Conservation (phyloP, 1,140 invertebrate genomes). For the Platorchestia sp. region DNA sequence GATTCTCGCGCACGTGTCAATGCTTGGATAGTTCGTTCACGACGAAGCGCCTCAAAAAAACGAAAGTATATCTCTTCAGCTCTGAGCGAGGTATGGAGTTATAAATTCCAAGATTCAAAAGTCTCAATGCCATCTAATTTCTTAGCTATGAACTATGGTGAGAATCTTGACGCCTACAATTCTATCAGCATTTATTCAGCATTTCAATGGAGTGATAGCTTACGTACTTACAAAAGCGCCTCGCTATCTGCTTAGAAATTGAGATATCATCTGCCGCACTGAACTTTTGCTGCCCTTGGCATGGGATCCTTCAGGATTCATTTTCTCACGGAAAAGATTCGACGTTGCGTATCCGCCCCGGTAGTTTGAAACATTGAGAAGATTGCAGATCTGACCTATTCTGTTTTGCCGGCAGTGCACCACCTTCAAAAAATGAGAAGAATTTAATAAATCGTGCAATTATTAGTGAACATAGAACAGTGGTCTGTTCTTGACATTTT, state of each 20-base stretch:
- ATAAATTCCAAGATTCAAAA: not conserved
- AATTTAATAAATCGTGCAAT: not conserved
- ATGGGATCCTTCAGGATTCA: not conserved
- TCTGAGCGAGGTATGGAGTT: not conserved
- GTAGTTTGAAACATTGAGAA: not conserved
- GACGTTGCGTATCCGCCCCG: not conserved
- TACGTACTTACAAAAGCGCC: not conserved
- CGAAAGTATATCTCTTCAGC: not conserved
- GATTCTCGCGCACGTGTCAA: too few relatives aligned
- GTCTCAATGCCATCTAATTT: not conserved
- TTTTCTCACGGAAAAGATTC: not conserved
- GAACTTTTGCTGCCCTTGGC: not conserved
- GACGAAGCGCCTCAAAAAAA: too few relatives aligned
- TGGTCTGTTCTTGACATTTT: not conserved
- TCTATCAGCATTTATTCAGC: not conserved
- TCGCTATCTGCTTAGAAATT: not conserved
- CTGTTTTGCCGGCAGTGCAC: not conserved
- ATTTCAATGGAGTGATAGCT: not conserved
- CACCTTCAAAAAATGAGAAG: not conserved
- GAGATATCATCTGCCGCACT: not conserved
- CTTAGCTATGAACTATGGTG: not conserved
- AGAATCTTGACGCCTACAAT: not conserved
- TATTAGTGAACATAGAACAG: not conserved
- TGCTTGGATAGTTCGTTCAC: too few relatives aligned
- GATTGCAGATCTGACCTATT: not conserved